Base-by-base conservation (phyloP, 2,113 vertebrate species). In the Cygnus buccinator region DNA sequence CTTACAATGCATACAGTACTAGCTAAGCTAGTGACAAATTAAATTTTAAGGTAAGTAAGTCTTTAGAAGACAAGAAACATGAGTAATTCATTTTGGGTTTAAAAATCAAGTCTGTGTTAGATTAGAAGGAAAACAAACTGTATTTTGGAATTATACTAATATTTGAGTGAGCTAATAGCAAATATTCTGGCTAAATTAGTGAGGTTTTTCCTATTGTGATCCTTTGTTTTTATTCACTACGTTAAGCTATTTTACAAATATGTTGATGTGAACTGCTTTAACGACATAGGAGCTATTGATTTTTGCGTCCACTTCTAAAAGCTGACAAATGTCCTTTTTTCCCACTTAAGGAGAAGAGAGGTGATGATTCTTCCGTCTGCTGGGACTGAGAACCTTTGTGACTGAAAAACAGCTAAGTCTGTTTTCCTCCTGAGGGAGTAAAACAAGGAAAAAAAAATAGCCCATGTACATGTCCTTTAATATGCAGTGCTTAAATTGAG, bases 21-120 rank as follows among this genome's bases (percentile, higher is more conserved):
- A 83, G 71, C 84, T 96, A 94, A 95, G 84, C 91, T 91, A 66
- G 94, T 96, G 94, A 93, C 74, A 95, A 95, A 96, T 89, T 95
- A 68, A 93, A 94, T 95, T 90, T 90, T 73, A 55, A 93, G 43
- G 58, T 52, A 93, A 79, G 52, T 37, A 74, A 68, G 62, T 77
- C 84, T 87, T 95, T 80, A 73, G 66, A 82, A 89, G 94, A 94
- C 68, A 95, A 93, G 75, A 93, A 89, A 65, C 11, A n/a, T 41
- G 28, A 95, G 66, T 83, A 87, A 80, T 39, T 87, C 9, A 79
- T 68, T 82, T 74, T 15, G 31, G 58, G 31, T 70, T 82, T 87
- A 66, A 90, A 93, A 93, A 90, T 44, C 41, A 66, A 93, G 22
- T 81, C 46, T 74, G n/a, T 20, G 63, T 82, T 62, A 87, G 93